Evolutionary conservation across 2,888 invertebrate species (phyloP), one percentile per base, ranked within the genome.

Genomic region (Gari tellinella): DNA sequence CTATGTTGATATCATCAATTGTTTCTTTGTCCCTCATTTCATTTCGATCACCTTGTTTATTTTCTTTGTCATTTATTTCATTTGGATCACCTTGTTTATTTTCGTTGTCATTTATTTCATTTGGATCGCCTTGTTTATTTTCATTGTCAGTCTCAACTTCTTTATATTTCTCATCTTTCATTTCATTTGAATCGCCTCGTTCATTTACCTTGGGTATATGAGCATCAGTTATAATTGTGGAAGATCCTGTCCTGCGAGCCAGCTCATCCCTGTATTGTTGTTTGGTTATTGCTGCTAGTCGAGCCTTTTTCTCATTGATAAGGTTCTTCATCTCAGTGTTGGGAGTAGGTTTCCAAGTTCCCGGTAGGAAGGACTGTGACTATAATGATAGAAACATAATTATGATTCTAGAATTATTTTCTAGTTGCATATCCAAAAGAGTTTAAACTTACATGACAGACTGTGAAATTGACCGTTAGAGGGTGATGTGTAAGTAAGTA

Each of bases 351-450:
- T 72, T 70, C 77, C 77, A 78, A 25, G 65, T 65, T 43, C 52
- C 53, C 8, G 77, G 77, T 5, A 78, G 57, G 25, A 78, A 78
- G 26, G 77, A 78, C 23, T 73, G 40, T 19, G 72, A 72, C 77
- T 78, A 58, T 15, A 72, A 77, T 12, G 43, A 19, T 52, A 38
- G 43, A 31, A 21, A 52, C 26, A 19, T 14, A 21, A 15, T 2
- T 53, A 12, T 46, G 8, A 40, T 40, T 14, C 40, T 40, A 14
- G 8, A 14, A 40, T 40, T 40, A 40, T 12, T 14, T 8, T 12
- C 10, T 40, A 12, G 14, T 40, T 40, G 40, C 40, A n/a, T n/a
- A n/a, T n/a, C n/a, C n/a, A n/a, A n/a, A n/a, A n/a, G n/a, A n/a
- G n/a, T n/a, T n/a, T n/a, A n/a, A n/a, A n/a, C n/a, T n/a, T n/a